Conservation (phyloP, 2,797 vertebrate genomes). For the Manis pentadactyla region DNA sequence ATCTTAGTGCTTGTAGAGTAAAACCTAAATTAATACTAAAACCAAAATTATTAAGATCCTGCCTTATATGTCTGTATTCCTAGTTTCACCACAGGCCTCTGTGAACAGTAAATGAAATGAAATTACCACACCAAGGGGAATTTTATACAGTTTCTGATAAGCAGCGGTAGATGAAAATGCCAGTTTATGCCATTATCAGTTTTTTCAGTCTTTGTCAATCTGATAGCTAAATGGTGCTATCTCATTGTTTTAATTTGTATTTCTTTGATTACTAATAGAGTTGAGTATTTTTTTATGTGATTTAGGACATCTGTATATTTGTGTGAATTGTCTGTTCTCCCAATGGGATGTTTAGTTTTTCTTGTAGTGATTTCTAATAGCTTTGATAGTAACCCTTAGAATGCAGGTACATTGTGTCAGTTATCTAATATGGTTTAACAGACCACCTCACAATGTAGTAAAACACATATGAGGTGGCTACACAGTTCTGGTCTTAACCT, state of each 20-base stretch:
- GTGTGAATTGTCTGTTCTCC: background rate
- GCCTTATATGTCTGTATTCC: background rate
- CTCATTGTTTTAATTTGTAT: background rate
- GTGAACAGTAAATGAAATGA: background rate
- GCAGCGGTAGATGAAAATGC: background rate
- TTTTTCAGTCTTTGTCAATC: background rate
- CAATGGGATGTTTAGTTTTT: background rate
- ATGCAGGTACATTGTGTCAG: background rate
- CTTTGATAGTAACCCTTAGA: background rate
- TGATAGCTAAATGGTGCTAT: background rate
- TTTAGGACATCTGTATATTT: background rate
- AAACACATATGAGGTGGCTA: background rate
- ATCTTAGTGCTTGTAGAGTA: background rate
- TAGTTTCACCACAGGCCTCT: background rate
- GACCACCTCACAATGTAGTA: background rate
- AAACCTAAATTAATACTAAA: background rate
- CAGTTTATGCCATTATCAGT: background rate
- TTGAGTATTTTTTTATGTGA: background rate
- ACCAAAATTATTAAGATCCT: background rate
- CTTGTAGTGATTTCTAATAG: background rate
- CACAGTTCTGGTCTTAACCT: no score
- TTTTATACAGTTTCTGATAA: background rate
- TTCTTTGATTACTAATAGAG: background rate
- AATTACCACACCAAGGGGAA: background rate
- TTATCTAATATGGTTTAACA: background rate